These are phyloP conservation scores for Mesocricetus auratus DNA, from an alignment of 2,113 vertebrate genomes.

Conservation along the genomic window DNA sequence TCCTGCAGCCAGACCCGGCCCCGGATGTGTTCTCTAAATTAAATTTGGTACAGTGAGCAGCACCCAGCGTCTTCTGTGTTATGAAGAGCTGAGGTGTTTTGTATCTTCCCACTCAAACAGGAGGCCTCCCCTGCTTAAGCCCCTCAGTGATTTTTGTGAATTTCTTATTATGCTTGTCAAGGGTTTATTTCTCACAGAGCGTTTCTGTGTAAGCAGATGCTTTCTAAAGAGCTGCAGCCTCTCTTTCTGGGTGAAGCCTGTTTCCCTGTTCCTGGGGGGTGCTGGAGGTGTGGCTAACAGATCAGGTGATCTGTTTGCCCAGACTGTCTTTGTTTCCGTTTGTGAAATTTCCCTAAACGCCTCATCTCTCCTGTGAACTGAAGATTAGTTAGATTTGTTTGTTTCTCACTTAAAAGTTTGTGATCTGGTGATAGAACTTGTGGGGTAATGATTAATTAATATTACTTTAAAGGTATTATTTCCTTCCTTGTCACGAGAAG, in stretches of 20 bases:
- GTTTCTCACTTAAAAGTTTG: constrained; percentile 6
- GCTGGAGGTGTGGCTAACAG: not conserved
- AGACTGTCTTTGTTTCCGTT: not conserved
- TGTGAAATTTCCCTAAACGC: not conserved
- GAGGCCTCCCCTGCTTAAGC: not conserved
- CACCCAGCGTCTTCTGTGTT: not conserved
- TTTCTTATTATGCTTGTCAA: constrained; percentile 36
- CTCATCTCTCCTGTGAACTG: not conserved
- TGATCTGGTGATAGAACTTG: not conserved
- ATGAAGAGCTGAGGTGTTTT: not conserved
- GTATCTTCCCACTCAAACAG: not conserved
- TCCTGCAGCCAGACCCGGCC: not conserved
- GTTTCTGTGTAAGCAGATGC: not conserved
- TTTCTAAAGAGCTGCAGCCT: not conserved
- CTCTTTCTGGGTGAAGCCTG: not conserved
- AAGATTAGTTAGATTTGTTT: not conserved
- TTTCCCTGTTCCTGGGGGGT: not conserved
- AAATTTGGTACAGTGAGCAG: not conserved
- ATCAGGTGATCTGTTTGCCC: not conserved
- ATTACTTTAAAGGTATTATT: not conserved
- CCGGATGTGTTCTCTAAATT: not conserved
- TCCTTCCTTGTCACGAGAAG: too few species aligned
- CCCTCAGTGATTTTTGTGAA: constrained; percentile 12
- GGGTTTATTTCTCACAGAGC: not conserved
- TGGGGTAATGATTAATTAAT: not conserved